Evolutionary conservation across 2,797 vertebrate species (phyloP).

Genomic region (Pygocentrus nattereri): DNA sequence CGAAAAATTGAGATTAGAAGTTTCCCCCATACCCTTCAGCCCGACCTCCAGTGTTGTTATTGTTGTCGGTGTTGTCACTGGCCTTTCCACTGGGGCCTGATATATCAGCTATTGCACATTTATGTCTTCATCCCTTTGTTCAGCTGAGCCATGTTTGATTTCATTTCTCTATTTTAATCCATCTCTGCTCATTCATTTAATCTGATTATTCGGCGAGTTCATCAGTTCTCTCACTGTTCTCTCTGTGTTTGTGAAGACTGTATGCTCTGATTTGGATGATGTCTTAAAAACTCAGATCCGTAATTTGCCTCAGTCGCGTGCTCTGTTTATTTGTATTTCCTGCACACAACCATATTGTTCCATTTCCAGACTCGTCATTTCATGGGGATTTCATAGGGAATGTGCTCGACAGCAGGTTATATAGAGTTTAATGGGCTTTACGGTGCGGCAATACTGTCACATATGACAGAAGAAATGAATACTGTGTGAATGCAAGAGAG

Average conservation of each 20-base stretch:
- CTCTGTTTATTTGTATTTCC: neutral
- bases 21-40: too few species aligned
- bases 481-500: too few species aligned
- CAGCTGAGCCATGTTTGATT: neutral
- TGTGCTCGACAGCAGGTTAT: neutral
- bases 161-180: neutral
- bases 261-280: neutral
- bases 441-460: too few species aligned
- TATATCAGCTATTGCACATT: neutral
- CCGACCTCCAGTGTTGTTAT: neutral
- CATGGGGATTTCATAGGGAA: neutral
- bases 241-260: neutral
- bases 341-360: neutral
- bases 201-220: neutral
- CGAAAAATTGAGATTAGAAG: too few species aligned
- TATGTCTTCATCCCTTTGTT: neutral
- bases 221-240: neutral
- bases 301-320: neutral
- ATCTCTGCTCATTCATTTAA: neutral
- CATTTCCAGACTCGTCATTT: constrained; percentile 4
- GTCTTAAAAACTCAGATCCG: neutral
- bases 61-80: neutral
- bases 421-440: neutral
- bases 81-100: neutral
- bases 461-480: too few species aligned